A percentile compares a stretch with the other conserved stretches of the same genome.
Evolutionary conservation across 2,888 invertebrate genomes (phyloP).

Genomic region (Malthinus flaveolus): DNA sequence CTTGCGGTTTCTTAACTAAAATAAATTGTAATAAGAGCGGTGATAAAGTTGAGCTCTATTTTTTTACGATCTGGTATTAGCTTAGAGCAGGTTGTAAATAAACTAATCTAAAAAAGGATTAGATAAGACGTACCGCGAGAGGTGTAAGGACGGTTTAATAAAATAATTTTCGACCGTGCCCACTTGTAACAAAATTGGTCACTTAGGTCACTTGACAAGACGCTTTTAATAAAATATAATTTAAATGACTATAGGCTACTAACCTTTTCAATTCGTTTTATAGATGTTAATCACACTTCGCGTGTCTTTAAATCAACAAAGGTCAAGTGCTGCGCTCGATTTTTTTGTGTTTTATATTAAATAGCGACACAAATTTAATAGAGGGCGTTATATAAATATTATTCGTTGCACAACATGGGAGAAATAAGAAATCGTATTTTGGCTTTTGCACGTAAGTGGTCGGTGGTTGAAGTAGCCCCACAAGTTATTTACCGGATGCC

Average conservation of each 20-base stretch:
- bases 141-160: not conserved
- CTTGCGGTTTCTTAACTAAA: not conserved
- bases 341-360: not conserved
- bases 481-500: not conserved
- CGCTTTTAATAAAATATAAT: not conserved
- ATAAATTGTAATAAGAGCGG: slow-evolving; percentile 17
- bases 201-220: not conserved
- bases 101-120: slow-evolving; percentile 18
- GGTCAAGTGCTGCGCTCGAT: slow-evolving; percentile 4
- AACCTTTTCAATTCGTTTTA: slow-evolving; percentile 8
- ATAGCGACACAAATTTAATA: not conserved
- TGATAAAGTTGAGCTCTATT: slow-evolving; percentile 10
- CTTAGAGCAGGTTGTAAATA: slow-evolving; percentile 19
- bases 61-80: slow-evolving; percentile 15
- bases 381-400: not conserved
- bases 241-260: slow-evolving; percentile 2
- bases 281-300: slow-evolving; percentile 7
- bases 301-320: slow-evolving; percentile 2
- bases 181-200: too few species aligned
- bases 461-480: not conserved
- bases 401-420: not conserved
- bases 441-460: not conserved
- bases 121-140: slow-evolving; percentile 11
- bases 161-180: not conserved
- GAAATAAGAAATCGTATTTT: not conserved